Evolutionary conservation across 2,888 invertebrate genomes (phyloP), one percentile per base, ranked within the genome.

Genomic region (Aleiodes alternator): DNA sequence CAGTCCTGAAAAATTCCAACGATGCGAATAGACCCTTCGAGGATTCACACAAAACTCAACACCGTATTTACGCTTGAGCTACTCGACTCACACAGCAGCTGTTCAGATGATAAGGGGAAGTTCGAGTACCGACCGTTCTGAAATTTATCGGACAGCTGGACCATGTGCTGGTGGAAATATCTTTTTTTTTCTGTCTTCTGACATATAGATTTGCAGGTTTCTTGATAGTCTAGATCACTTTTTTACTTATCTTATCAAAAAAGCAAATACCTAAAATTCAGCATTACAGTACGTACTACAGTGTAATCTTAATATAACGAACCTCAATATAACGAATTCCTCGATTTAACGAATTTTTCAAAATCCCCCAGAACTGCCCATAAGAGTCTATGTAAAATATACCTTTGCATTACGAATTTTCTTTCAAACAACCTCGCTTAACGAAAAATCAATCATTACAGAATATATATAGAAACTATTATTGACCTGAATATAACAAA

Each of bases 131-230:
- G 55, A 56, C 29, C 61, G 61, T 64, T 51, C 29, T 57, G 23
- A 76, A 77, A 74, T 77, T 80, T 68, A 50, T 23, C 57, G 59
- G 70, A 76, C 77, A 76, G 76, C 75, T 73, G 74, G 71, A 76
- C 71, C 66, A 38, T 51, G 29, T 8, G 43, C 50, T 9, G 48
- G 48, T 66, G 31, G 50, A 50, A 29, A 53, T 69, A 77, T 75
- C 73, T 34, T 56, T 66, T 38, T 70, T 43, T 69, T n/a, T 23
- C n/a, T 23, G 1, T 4, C 34, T 4, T 57, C 48, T 3, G 9
- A 43, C 43, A 11, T 68, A n/a, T 48, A 6, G 4, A 50, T 29
- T 51, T 51, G 51, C 29, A 43, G 16, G 23, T 12, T 29, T 16
- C 14, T 7, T 53, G 16, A 53, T 14, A 16, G 14, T 16, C 14